A percentile compares a stretch with the other conserved stretches of the same genome.
Evolutionary conservation across 2,888 invertebrate species (phyloP).

Genomic region (Drosophila parthenogenetica): DNA sequence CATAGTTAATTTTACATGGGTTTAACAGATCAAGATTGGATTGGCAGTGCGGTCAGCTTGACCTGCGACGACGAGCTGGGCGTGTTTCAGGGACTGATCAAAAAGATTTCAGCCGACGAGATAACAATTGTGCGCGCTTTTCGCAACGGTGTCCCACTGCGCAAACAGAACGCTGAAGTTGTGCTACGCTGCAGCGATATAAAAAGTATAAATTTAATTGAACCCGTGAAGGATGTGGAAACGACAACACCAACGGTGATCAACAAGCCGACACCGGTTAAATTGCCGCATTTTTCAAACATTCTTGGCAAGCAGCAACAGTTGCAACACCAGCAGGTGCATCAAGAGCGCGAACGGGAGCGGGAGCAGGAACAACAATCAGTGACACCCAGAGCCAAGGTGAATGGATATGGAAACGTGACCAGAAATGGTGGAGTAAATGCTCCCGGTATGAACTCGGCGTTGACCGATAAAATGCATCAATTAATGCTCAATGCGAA

Average conservation of each 20-base stretch:
- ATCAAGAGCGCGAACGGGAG: slow-evolving; percentile 44
- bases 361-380: slow-evolving; percentile 44
- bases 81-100: slow-evolving; percentile 91
- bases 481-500: slow-evolving; percentile 81
- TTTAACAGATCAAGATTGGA: slow-evolving; percentile 81
- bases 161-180: slow-evolving; percentile 87
- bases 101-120: slow-evolving; percentile 89
- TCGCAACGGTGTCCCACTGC: slow-evolving; percentile 89
- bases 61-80: slow-evolving; percentile 92
- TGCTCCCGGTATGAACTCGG: slow-evolving; percentile 55
- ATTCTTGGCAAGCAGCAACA: slow-evolving; percentile 72
- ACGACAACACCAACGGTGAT: slow-evolving; percentile 81
- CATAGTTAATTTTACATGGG: slow-evolving; percentile 58
- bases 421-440: slow-evolving; percentile 21
- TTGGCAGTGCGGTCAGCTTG: slow-evolving; percentile 93
- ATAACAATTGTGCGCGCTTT: slow-evolving; percentile 93
- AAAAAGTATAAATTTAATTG: slow-evolving; percentile 90
- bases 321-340: slow-evolving; percentile 44
- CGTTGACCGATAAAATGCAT: slow-evolving; percentile 80
- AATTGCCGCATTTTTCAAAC: slow-evolving; percentile 83
- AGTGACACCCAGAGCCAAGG: slow-evolving; percentile 34
- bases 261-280: slow-evolving; percentile 85
- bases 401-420: slow-evolving; percentile 42
- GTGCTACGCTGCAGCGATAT: slow-evolving; percentile 87
- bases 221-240: slow-evolving; percentile 86